phyloP scores from a whole-genome alignment of 2,113 vertebrate genomes.

The Leiothrix lutea region DNA sequence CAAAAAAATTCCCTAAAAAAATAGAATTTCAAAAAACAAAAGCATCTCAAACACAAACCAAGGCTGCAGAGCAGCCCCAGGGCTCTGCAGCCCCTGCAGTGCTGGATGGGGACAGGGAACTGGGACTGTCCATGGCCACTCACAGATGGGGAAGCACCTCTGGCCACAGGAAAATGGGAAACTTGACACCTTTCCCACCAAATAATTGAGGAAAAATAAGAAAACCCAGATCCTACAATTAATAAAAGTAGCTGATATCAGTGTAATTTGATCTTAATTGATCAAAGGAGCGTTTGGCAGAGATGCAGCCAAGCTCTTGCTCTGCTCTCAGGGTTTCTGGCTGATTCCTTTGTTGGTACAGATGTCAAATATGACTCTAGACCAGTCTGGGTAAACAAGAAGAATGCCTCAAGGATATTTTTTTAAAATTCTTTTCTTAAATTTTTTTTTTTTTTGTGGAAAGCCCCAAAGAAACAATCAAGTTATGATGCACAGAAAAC shows the following conservation, averaged over 20 bases:
- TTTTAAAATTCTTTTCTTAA: too few relatives aligned
- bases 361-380: not conserved
- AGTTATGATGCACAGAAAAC: not conserved
- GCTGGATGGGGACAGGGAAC: not conserved
- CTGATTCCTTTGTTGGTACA: not conserved
- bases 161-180: not conserved
- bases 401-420: not conserved
- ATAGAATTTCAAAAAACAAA: too few relatives aligned
- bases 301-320: not conserved
- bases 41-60: too few relatives aligned
- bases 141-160: fast-evolving
- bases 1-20: too few relatives aligned
- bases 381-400: not conserved
- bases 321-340: not conserved
- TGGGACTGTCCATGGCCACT: not conserved
- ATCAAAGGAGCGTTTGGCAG: not conserved
- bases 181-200: not conserved
- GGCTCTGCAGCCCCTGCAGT: not conserved
- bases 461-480: not conserved
- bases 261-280: not conserved
- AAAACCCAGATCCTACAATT: not conserved
- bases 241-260: not conserved
- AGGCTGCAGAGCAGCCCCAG: not conserved
- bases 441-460: not conserved
- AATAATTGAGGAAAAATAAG: not conserved